These are phyloP conservation scores for Bimastos eiseni DNA, from an alignment of 2,888 invertebrate genomes.

Conservation along the genomic window DNA sequence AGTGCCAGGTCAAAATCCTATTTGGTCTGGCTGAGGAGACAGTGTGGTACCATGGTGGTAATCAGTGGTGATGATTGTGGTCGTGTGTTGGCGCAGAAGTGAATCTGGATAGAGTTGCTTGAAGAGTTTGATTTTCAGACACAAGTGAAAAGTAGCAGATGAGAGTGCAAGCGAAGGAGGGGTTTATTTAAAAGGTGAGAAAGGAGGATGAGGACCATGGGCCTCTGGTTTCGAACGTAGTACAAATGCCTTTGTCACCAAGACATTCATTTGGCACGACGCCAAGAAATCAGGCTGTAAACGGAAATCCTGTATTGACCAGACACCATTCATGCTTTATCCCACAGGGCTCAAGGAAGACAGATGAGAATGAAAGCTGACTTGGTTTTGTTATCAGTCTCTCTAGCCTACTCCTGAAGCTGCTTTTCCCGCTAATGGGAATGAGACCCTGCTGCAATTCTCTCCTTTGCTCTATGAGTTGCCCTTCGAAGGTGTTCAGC, in stretches of 20 bases:
- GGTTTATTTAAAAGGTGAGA: no score
- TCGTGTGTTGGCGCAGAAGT: no score
- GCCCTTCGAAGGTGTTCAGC: background rate
- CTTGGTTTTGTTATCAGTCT: background rate
- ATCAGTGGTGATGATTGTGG: no score
- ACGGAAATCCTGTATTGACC: conserved; percentile 5
- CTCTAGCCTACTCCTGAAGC: background rate
- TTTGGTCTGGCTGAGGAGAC: no score
- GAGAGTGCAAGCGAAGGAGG: no score
- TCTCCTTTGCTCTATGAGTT: background rate
- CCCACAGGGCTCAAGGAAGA: background rate
- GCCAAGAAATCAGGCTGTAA: background rate
- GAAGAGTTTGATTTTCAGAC: no score
- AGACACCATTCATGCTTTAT: conserved; percentile 9
- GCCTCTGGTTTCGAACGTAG: background rate
- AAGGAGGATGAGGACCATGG: no score
- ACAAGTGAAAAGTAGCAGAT: no score
- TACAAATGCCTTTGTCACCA: background rate
- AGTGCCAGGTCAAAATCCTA: no score
- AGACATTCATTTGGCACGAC: background rate
- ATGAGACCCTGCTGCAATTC: background rate
- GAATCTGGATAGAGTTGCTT: no score
- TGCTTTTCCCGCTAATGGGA: background rate
- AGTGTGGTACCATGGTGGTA: no score
- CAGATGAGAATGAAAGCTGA: background rate